phyloP scores from a whole-genome alignment of 2,797 vertebrate species.

The Coracias cyanogaster region DNA sequence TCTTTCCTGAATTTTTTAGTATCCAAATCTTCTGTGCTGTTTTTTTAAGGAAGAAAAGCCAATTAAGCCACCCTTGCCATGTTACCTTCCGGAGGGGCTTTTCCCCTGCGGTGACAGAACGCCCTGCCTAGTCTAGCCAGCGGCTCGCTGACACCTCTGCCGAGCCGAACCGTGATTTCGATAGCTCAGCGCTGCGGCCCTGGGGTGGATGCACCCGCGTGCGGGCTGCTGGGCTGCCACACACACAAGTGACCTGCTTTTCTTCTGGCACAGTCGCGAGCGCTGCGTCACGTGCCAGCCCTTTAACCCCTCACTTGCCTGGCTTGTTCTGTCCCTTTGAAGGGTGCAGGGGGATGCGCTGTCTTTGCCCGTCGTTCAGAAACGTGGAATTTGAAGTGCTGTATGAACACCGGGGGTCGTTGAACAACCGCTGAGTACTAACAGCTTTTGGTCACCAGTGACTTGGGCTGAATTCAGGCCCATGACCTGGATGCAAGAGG shows the following conservation, averaged over 20 bases:
- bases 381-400: not conserved
- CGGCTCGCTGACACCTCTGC: not conserved
- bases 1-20: not conserved
- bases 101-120: not conserved
- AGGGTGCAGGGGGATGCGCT: not conserved
- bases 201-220: fast-evolving
- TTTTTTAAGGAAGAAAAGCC: not conserved
- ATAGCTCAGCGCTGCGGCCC: not conserved
- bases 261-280: not conserved
- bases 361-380: fast-evolving
- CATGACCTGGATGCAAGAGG: not conserved
- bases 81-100: not conserved
- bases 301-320: not conserved
- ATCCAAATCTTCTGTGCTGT: not conserved
- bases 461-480: not conserved
- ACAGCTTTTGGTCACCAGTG: not conserved
- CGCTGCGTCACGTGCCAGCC: fast-evolving
- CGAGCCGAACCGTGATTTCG: fast-evolving
- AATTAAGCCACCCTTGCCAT: fast-evolving
- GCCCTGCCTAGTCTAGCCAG: no score
- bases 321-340: not conserved
- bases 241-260: fast-evolving
- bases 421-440: not conserved
- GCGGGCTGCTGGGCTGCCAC: not conserved
- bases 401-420: fast-evolving